Conservation (phyloP, 2,888 invertebrate species). For the Diaperis boleti region DNA sequence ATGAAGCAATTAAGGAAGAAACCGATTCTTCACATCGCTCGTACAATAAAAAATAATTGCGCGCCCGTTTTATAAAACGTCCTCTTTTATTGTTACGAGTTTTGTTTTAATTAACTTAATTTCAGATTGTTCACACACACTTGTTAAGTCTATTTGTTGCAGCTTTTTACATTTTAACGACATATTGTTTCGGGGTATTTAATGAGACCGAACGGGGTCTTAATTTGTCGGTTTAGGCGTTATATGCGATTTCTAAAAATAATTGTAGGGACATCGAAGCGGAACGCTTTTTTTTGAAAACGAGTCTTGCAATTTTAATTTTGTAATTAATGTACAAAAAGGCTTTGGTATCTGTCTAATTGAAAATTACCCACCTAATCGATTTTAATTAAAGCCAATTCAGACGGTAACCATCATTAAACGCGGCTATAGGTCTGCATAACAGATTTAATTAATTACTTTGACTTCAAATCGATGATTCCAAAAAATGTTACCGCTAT, state of each 20-base stretch:
- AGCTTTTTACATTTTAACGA: conserved; percentile 55
- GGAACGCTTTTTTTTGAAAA: no score
- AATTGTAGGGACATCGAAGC: neutral
- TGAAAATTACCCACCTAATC: no score
- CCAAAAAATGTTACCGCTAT: no score
- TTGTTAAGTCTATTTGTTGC: conserved; percentile 54
- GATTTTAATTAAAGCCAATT: no score
- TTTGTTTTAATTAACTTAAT: conserved; percentile 50
- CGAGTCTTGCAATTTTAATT: no score
- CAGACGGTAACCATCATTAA: no score
- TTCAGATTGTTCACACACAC: conserved; percentile 50
- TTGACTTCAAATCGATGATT: no score
- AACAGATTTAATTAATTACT: no score
- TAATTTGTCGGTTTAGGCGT: conserved; percentile 29
- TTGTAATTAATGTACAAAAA: no score
- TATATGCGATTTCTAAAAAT: conserved; percentile 9
- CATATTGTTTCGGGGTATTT: conserved; percentile 53
- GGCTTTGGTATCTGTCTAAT: no score
- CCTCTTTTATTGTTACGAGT: conserved; percentile 42
- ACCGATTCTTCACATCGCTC: conserved; percentile 49
- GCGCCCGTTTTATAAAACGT: conserved; percentile 37
- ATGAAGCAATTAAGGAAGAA: conserved; percentile 47
- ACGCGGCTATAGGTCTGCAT: no score
- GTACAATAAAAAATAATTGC: conserved; percentile 43
- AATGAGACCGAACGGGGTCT: conserved; percentile 19